Conservation (phyloP, 92 coral and sea anemone species). For the Scolanthus callimorphus region DNA sequence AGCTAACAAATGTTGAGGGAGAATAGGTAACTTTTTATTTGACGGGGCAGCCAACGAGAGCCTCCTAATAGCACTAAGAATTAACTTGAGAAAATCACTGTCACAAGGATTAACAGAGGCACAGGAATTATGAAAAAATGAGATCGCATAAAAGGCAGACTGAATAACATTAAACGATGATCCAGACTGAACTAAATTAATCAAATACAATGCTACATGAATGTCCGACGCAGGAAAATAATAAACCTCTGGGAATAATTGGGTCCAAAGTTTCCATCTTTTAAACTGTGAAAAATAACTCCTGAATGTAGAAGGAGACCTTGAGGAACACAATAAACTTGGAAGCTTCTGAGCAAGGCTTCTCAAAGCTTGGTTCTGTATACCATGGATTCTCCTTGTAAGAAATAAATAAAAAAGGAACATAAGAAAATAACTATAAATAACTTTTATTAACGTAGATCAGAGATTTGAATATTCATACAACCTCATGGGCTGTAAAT, state of each 20-base stretch:
- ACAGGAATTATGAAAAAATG: slow-evolving; percentile 9
- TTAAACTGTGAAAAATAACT: slow-evolving; percentile 4
- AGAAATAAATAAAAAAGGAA: neutral
- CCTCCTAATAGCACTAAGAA: neutral
- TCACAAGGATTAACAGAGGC: slow-evolving; percentile 1
- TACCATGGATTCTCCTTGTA: neutral
- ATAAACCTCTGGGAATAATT: neutral
- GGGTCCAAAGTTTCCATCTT: slow-evolving; percentile 6
- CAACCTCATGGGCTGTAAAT: too few relatives aligned
- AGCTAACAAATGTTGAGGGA: neutral
- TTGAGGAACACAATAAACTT: neutral
- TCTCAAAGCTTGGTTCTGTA: neutral
- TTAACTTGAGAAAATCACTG: neutral
- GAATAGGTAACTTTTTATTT: neutral
- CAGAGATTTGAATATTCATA: too few relatives aligned
- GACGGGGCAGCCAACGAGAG: neutral
- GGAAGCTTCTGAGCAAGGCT: neutral
- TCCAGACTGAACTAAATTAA: slow-evolving; percentile 10
- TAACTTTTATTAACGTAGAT: too few relatives aligned
- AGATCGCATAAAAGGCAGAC: slow-evolving; percentile 1
- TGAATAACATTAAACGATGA: slow-evolving; percentile 6
- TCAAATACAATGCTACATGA: slow-evolving; percentile 11
- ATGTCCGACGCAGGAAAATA: slow-evolving; percentile 14
- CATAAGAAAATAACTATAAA: too few relatives aligned
- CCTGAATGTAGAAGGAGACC: slow-evolving; percentile 11